Evolutionary conservation across 2,888 invertebrate species (phyloP), one percentile per base, ranked within the genome.

Genomic region (Rotaria magnacalcarata): DNA sequence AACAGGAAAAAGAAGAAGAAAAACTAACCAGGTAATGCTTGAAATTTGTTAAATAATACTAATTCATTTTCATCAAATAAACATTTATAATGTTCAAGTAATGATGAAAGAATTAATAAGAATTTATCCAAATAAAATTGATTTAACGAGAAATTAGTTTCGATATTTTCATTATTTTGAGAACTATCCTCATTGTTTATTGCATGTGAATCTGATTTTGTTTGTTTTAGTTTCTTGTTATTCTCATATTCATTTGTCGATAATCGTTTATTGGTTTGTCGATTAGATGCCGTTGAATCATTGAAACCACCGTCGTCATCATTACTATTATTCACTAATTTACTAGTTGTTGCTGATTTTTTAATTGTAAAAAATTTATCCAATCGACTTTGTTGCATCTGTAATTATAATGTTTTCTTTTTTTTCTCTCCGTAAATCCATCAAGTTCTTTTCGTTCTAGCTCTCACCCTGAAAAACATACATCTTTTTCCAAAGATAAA

Each of bases 111-210:
- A 47, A 80, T 80, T 47, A 47, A 47, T 14, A 80, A n/a, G 10
- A 80, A 80, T 80, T 47, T 80, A 11, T 80, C 80, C 80, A 80
- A 80, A 47, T 80, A 80, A 80, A 80, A 80, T 80, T 80, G 47
- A 80, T 80, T 80, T 43, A 80, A 47, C 6, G 67, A 67, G 19
- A 67, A 67, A 19, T 67, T 67, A 41, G 21, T 34, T 74, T 74
- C 43, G 41, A 8, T 2, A 41, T 47, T 47, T 43, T 80, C 47
- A 47, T 10, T 75, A 43, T 0, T 80, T 74, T 74, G 74, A 4
- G 41, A 74, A 19, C 7, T 80, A 10, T 80, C 80, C 16, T 47
- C n/a, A 47, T 10, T 80, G 7, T 24, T 47, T 24, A 24, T 24
- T 11, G 24, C 24, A 19, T 34, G 34, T 67, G 67, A 47, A n/a